phyloP scores from a whole-genome alignment of 1,140 invertebrate species.

The Branchinecta lindahli region DNA sequence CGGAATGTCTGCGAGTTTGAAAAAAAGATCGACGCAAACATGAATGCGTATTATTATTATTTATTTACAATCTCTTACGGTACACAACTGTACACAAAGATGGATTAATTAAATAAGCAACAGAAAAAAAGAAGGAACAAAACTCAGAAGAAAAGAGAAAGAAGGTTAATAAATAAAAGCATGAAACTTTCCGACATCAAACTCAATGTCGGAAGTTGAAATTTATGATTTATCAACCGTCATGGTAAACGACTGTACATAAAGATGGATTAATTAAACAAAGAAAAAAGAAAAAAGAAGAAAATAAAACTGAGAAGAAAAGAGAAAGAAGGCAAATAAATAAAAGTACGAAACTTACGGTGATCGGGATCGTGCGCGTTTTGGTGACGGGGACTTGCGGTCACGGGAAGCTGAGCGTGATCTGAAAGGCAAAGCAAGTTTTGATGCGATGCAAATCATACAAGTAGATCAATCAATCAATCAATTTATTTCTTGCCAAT shows the following conservation, averaged over 20 bases:
- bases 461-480: no score
- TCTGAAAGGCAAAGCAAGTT: not conserved
- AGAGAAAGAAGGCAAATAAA: not conserved
- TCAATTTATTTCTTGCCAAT: no score
- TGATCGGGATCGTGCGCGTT: not conserved
- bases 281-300: not conserved
- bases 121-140: constrained; percentile 2
- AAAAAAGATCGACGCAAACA: no score
- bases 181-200: not conserved
- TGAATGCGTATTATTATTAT: no score
- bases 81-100: no score
- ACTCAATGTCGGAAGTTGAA: not conserved
- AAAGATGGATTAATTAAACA: no score
- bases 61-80: no score
- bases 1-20: no score
- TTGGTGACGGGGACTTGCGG: not conserved
- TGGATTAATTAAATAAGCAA: not conserved
- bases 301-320: not conserved
- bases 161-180: not conserved
- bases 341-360: not conserved
- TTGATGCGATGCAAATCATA: no score
- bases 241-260: no score
- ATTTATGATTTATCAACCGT: no score
- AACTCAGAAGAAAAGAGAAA: not conserved
- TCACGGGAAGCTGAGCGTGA: not conserved